Conservation (phyloP, 2,888 invertebrate genomes). For the Mallateleia sp. region DNA sequence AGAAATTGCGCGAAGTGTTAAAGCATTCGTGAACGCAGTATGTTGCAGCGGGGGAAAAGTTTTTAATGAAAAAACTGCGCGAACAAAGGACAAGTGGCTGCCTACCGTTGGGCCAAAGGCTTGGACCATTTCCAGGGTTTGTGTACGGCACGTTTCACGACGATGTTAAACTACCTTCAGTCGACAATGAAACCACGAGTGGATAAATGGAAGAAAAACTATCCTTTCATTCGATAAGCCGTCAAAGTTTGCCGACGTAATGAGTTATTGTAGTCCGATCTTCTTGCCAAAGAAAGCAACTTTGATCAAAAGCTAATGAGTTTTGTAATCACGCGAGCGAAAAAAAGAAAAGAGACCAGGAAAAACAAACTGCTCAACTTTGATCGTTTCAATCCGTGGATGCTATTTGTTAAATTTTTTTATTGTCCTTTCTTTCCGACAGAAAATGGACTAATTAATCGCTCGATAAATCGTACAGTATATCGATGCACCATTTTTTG, state of each 20-base stretch:
- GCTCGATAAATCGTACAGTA: neutral
- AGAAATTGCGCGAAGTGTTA: constrained; percentile 74
- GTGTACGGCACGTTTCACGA: constrained; percentile 69
- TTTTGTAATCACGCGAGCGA: constrained; percentile 52
- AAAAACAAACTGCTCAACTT: constrained; percentile 49
- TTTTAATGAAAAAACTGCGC: constrained; percentile 75
- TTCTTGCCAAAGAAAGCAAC: constrained; percentile 50
- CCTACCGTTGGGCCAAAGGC: constrained; percentile 48
- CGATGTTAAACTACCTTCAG: constrained; percentile 69
- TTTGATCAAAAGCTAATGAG: constrained; percentile 63
- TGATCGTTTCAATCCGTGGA: constrained; percentile 29
- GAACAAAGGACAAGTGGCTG: constrained; percentile 75
- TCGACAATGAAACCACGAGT: constrained; percentile 73
- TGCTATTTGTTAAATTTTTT: constrained; percentile 14
- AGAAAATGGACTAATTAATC: constrained; percentile 21
- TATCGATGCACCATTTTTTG: too few relatives aligned
- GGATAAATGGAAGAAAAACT: constrained; percentile 72
- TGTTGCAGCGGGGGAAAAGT: constrained; percentile 66
- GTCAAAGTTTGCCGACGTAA: constrained; percentile 66
- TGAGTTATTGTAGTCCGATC: constrained; percentile 56
- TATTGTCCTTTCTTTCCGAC: neutral
- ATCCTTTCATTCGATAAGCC: constrained; percentile 71
- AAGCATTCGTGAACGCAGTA: constrained; percentile 73
- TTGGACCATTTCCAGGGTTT: constrained; percentile 72
- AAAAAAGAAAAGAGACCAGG: too few relatives aligned